Evolutionary conservation across 53 echinoderm and acorn worm genomes (phyloP), one percentile per base, ranked within the genome.

Genomic region (Crossaster papposus): DNA sequence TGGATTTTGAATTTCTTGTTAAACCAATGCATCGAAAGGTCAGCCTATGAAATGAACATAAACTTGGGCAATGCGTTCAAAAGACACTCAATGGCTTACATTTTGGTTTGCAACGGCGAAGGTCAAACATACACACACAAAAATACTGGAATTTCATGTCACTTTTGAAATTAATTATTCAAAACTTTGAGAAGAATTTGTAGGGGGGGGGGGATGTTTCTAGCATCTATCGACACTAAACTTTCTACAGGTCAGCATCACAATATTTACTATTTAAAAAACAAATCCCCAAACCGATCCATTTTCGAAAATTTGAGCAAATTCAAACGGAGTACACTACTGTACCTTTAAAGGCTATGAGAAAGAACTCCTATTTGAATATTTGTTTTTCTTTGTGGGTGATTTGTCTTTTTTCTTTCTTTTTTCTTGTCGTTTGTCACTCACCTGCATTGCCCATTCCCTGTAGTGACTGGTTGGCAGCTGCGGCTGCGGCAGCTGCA

Each of bases 401-500:
- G n/a, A n/a, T n/a, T n/a, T n/a, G 23, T 63, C 33, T 58, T 30
- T 18, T 5, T 0, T 26, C 81, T 23, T 30, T 50, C 14, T 54
- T 53, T 54, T 30, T 10, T 4, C 80, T 31, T 6, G 1, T 11
- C 36, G 13, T n/a, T 78, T 51, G 80, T n/a, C 44, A 75, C 87
- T 77, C 64, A 87, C 87, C 77, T 87, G 87, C 76, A 24, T 75
- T 87, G 33, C 87, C 87, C 62, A 87, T 87, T 58, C 87, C 87
- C 54, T 76, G 77, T 77, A 87, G 37, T 77, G 87, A 87, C 62
- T 75, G 87, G 38, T 87, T 87, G 24, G 87, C 87, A 20, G 87
- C 87, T 23, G 92, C 89, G 13, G 93, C 93, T 20, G 90, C 90
- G 3, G 93, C 90, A 31, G 93, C 93, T 3, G 93, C 93, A 10